phyloP scores from a whole-genome alignment of 2,113 vertebrate species.

The Ictidomys tridecemlineatus region DNA sequence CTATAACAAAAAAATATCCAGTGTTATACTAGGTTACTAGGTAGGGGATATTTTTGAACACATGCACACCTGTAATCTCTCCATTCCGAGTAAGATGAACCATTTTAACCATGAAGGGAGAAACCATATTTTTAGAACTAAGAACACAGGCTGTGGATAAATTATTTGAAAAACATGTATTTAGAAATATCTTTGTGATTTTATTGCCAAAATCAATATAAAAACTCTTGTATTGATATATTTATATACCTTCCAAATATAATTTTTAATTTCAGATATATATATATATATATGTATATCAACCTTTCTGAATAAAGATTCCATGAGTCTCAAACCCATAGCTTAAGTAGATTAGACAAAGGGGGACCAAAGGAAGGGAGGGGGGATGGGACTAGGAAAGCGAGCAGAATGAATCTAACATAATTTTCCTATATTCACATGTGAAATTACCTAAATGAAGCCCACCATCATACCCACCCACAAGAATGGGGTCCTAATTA shows the following conservation, averaged over 20 bases:
- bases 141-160: neutral
- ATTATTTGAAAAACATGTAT: neutral
- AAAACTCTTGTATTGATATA: neutral
- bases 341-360: too few species aligned
- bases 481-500: too few species aligned
- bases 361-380: too few species aligned
- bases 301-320: slow-evolving; percentile 35
- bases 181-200: slow-evolving; percentile 27
- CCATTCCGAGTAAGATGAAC: neutral
- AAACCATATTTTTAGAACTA: neutral
- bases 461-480: too few species aligned
- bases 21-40: neutral
- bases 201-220: neutral
- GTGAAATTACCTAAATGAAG: too few species aligned
- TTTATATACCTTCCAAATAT: neutral
- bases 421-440: too few species aligned
- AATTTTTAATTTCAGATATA: neutral
- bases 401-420: too few species aligned
- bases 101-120: neutral
- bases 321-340: neutral
- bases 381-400: too few species aligned
- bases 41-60: neutral
- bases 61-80: neutral
- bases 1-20: neutral
- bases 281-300: too few species aligned